Percentiles rank a stretch among this genome's conserved stretches.
These are phyloP conservation scores for Poicephalus gulielmi DNA, from an alignment of 2,113 vertebrate species.

Conservation along the genomic window DNA sequence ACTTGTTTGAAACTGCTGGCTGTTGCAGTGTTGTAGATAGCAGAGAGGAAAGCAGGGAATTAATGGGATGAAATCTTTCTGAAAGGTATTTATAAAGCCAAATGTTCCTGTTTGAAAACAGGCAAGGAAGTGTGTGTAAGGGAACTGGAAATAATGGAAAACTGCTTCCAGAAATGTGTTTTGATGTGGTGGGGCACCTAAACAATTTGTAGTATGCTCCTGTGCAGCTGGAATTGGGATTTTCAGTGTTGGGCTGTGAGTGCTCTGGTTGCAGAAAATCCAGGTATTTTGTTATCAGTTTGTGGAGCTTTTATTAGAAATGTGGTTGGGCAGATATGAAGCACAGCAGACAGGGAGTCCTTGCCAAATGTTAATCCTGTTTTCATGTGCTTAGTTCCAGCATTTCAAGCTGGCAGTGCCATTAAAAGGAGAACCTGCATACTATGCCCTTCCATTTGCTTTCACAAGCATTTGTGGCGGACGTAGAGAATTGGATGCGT, in stretches of 20 bases:
- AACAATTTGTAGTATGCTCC: too few relatives aligned
- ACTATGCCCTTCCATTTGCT: neutral
- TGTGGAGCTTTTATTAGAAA: neutral
- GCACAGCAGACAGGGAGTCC: rapidly evolving
- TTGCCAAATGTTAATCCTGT: neutral
- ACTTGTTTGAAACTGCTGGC: neutral
- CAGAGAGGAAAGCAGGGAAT: neutral
- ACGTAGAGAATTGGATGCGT: neutral
- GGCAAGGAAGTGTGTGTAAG: neutral
- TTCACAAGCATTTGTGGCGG: neutral
- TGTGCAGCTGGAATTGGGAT: rapidly evolving
- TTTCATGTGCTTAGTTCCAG: neutral
- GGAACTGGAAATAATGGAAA: neutral
- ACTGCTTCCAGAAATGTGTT: neutral
- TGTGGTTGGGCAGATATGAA: neutral
- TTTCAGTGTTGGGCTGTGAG: neutral
- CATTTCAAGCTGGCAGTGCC: neutral
- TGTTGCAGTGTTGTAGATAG: neutral
- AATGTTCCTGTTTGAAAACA: conserved; percentile 2
- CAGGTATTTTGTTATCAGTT: neutral
- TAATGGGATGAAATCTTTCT: neutral
- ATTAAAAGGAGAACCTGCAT: neutral
- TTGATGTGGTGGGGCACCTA: neutral
- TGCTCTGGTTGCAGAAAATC: neutral
- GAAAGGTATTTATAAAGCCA: neutral